These are phyloP conservation scores for Passer montanus DNA, from an alignment of 2,113 vertebrate genomes.

Conservation along the genomic window DNA sequence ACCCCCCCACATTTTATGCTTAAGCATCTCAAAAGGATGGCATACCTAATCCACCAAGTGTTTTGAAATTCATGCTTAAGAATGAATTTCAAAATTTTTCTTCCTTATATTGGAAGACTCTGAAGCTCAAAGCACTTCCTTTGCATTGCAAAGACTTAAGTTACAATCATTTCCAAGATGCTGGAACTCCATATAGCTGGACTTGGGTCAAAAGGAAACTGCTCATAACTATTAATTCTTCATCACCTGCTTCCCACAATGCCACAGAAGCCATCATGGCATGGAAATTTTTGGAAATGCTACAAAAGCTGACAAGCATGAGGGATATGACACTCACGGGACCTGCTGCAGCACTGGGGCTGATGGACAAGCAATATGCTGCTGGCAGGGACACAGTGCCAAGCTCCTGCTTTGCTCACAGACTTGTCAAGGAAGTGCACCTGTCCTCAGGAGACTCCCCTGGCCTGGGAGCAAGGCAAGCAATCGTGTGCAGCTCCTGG, in stretches of 20 bases:
- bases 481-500: background rate
- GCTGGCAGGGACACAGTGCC: background rate
- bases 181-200: background rate
- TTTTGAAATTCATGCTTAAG: background rate
- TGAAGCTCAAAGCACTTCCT: background rate
- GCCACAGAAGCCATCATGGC: background rate
- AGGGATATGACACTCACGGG: background rate
- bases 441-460: background rate
- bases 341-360: background rate
- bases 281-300: background rate
- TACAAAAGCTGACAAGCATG: background rate
- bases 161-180: background rate
- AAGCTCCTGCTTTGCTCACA: background rate
- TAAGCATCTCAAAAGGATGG: background rate
- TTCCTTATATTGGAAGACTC: background rate
- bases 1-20: background rate
- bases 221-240: background rate
- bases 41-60: background rate
- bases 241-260: background rate
- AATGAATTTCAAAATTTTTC: background rate
- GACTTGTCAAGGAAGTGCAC: background rate
- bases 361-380: background rate
- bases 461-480: background rate
- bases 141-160: background rate
- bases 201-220: background rate